Conservation (phyloP, 2,888 invertebrate genomes). For the Timema podura region DNA sequence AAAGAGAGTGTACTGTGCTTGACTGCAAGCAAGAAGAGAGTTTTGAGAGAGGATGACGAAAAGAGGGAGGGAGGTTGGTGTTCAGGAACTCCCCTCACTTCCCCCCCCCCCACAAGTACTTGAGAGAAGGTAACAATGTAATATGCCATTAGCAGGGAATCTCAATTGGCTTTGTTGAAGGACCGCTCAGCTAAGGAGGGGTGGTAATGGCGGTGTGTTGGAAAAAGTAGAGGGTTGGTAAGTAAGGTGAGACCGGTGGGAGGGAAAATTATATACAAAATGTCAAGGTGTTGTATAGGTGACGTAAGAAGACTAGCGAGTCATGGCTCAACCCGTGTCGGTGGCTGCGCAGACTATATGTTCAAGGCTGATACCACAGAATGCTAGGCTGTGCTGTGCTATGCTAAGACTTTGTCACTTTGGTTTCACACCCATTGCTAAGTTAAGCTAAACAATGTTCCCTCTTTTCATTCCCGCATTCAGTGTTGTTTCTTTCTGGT, state of each 20-base stretch:
- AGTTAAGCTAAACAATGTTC: too few relatives aligned
- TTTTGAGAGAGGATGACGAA: neutral
- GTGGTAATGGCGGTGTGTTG: neutral
- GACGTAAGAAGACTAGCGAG: too few relatives aligned
- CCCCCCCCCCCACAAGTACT: neutral
- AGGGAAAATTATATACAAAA: constrained; percentile 7
- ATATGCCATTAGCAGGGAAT: constrained; percentile 50
- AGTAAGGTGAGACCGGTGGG: constrained; percentile 2
- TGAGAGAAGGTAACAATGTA: constrained; percentile 47
- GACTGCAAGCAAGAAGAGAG: constrained; percentile 17
- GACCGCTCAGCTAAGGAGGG: constrained; percentile 1
- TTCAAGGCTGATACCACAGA: too few relatives aligned
- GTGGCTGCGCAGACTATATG: too few relatives aligned
- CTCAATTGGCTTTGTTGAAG: constrained; percentile 48
- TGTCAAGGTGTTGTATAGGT: too few relatives aligned
- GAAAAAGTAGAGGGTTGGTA: neutral
- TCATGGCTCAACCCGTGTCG: too few relatives aligned
- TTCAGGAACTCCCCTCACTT: neutral
- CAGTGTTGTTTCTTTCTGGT: too few relatives aligned
- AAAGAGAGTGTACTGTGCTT: too few relatives aligned
- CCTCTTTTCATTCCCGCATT: too few relatives aligned
- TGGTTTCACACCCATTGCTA: too few relatives aligned
- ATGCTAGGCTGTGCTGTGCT: too few relatives aligned
- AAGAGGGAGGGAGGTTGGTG: constrained; percentile 9
- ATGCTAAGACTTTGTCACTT: too few relatives aligned